Percentiles rank a stretch among this genome's conserved stretches.
These are phyloP conservation scores for Lasioglossum malachurum DNA, from an alignment of 2,888 invertebrate genomes.

Conservation along the genomic window DNA sequence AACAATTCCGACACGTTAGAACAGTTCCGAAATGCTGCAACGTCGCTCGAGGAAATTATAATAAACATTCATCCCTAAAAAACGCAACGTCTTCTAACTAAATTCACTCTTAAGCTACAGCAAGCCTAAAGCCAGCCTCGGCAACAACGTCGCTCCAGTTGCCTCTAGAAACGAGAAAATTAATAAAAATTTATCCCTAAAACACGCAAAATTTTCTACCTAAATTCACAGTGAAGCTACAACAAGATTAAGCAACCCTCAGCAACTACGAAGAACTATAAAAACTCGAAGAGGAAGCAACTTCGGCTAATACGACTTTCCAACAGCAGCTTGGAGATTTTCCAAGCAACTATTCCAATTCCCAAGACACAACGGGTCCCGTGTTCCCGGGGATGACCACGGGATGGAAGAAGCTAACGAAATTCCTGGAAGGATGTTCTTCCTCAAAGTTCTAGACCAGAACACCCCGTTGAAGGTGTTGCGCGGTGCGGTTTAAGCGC, in stretches of 20 bases:
- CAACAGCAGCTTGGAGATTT: neutral
- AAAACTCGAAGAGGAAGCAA: neutral
- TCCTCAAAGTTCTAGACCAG: neutral
- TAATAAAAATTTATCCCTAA: too few species aligned
- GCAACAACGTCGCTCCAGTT: too few species aligned
- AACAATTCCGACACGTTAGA: neutral
- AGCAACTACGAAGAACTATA: too few species aligned
- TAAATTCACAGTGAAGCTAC: too few species aligned
- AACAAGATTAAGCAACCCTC: too few species aligned
- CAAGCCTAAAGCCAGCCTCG: too few species aligned
- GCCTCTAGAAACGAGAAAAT: too few species aligned
- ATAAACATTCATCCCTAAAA: too few species aligned
- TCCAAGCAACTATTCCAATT: neutral
- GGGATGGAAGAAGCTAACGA: neutral
- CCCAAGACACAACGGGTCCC: neutral
- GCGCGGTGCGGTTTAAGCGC: slow-evolving; percentile 38
- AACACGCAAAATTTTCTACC: too few species aligned
- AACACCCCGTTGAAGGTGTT: neutral
- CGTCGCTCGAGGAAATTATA: too few species aligned
- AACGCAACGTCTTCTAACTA: too few species aligned
- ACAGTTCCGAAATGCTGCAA: neutral
- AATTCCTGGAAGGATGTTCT: neutral
- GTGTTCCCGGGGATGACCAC: neutral
- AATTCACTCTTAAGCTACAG: too few species aligned
- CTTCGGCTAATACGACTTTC: neutral